A percentile compares a stretch with the other conserved stretches of the same genome.
Evolutionary conservation across 2,113 vertebrate genomes (phyloP).

Genomic region (Rhipidura dahli): DNA sequence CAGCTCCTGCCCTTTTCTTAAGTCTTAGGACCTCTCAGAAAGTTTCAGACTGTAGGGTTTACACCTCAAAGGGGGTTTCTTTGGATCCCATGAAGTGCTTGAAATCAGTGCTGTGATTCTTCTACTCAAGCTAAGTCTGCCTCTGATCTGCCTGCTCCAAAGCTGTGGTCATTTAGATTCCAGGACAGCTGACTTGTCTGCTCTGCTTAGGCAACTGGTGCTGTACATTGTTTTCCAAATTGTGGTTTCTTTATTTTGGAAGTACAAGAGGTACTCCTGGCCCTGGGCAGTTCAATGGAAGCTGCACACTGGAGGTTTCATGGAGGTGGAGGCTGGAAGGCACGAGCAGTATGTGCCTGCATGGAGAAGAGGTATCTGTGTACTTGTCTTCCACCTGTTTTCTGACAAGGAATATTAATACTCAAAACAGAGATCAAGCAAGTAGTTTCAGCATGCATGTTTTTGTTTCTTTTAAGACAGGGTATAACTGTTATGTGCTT

Average conservation of each 20-base stretch:
- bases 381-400: neutral
- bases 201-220: neutral
- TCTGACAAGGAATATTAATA: neutral
- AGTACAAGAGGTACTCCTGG: neutral
- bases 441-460: neutral
- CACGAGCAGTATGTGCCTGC: fast-evolving
- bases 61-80: neutral
- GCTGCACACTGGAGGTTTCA: neutral
- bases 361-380: neutral
- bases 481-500: neutral
- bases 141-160: neutral
- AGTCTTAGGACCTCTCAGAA: neutral
- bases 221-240: neutral
- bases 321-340: neutral
- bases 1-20: neutral
- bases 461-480: neutral
- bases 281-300: neutral
- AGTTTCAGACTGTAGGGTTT: neutral
- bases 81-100: neutral
- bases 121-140: neutral
- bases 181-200: neutral
- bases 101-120: neutral
- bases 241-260: neutral
- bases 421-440: neutral
- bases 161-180: neutral